Percentiles rank a stretch among this genome's conserved stretches.
Conservation (phyloP, 2,888 invertebrate genomes). For the Oscheius myriophilus region DNA sequence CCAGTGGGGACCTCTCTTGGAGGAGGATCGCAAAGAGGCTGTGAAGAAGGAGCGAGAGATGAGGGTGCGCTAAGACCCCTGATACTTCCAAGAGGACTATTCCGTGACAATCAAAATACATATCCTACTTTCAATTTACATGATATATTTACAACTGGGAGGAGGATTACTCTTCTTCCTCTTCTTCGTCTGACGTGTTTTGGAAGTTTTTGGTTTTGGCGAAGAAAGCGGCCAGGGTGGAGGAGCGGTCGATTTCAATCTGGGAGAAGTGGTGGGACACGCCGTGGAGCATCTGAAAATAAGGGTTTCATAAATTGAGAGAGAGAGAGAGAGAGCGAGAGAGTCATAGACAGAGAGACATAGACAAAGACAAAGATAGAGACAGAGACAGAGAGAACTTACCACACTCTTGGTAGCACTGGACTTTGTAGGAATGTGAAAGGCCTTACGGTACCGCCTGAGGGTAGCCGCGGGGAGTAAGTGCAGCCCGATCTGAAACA, state of each 20-base stretch:
- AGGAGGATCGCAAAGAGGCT: background rate
- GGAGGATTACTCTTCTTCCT: background rate
- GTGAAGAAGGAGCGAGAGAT: conserved; percentile 1
- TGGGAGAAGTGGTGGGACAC: background rate
- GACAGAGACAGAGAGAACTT: background rate
- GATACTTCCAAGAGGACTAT: too few species aligned
- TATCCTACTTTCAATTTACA: background rate
- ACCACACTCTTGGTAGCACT: conserved; percentile 1
- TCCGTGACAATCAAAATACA: background rate
- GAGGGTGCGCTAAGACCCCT: background rate
- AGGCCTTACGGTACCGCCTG: background rate
- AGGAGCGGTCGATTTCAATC: background rate
- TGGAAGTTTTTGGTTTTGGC: too few species aligned
- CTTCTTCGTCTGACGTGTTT: background rate
- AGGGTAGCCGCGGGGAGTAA: background rate
- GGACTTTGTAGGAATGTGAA: conserved; percentile 1
- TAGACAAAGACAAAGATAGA: too few species aligned
- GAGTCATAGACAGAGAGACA: too few species aligned
- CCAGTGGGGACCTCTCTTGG: conserved; percentile 14
- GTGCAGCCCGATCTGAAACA: background rate
- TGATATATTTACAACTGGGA: background rate
- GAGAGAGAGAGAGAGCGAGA: too few species aligned
- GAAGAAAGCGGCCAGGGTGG: background rate
- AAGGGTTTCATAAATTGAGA: too few species aligned
- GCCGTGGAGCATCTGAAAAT: background rate